Percentiles rank a stretch among this genome's conserved stretches.
phyloP scores from a whole-genome alignment of 1,140 invertebrate genomes.

The Trichonephila clavipes region DNA sequence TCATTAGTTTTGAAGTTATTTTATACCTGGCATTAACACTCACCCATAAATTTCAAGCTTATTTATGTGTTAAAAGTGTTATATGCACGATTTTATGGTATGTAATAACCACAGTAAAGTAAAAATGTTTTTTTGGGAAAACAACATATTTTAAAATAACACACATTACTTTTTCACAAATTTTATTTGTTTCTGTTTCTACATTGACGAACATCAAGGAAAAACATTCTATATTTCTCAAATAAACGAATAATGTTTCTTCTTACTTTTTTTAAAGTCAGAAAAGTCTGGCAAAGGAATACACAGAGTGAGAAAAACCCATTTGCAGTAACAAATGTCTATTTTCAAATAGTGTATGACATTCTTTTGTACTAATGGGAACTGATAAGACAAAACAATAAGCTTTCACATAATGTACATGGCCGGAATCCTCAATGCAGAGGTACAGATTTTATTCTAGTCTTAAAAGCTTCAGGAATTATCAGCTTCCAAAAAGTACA shows the following conservation, averaged over 20 bases:
- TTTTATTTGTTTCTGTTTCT: conserved; percentile 65
- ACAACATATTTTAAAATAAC: not conserved
- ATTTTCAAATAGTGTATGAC: not conserved
- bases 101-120: not conserved
- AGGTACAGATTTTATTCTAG: conserved; percentile 41
- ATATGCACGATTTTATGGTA: too few species aligned
- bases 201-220: conserved; percentile 72
- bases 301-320: conserved; percentile 22
- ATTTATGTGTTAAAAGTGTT: too few species aligned
- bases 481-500: conserved; percentile 48
- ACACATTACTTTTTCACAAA: conserved; percentile 40
- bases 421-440: conserved; percentile 60
- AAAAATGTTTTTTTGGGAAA: too few species aligned
- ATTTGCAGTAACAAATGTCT: conserved; percentile 29
- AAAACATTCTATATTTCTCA: conserved; percentile 44
- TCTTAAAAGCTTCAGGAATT: conserved; percentile 8
- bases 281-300: conserved; percentile 61
- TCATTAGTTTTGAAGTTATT: too few species aligned
- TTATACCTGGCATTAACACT: not conserved
- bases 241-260: conserved; percentile 25
- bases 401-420: conserved; percentile 67
- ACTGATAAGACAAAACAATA: conserved; percentile 56
- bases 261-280: conserved; percentile 21
- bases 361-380: conserved; percentile 31
- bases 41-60: not conserved